Conservation (phyloP, 2,113 vertebrate species). For the Aplodontia rufa region DNA sequence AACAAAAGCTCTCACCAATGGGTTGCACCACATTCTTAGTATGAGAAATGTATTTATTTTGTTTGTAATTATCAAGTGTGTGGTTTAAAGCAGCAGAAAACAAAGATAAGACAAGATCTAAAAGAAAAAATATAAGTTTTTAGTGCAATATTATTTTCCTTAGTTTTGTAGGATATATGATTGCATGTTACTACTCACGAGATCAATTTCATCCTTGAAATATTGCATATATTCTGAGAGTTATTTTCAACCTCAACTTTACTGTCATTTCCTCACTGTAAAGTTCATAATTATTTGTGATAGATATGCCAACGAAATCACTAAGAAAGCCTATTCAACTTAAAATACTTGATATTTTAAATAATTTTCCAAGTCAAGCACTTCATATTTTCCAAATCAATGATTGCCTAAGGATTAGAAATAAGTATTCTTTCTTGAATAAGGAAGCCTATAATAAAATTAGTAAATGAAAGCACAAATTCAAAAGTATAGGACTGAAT, state of each 20-base stretch:
- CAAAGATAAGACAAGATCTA: background rate
- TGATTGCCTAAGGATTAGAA: slow-evolving; percentile 32
- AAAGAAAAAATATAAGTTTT: background rate
- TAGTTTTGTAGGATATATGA: background rate
- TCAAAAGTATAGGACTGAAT: fast-evolving
- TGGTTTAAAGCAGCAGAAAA: background rate
- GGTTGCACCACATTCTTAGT: background rate
- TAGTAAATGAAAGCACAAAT: background rate
- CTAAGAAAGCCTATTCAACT: slow-evolving; percentile 28
- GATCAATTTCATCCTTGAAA: background rate
- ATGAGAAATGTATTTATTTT: background rate
- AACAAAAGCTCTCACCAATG: background rate
- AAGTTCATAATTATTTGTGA: slow-evolving; percentile 11
- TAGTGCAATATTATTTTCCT: background rate
- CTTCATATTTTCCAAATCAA: slow-evolving; percentile 59
- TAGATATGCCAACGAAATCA: background rate
- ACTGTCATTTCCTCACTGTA: background rate
- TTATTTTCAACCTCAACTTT: background rate
- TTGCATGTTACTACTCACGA: background rate
- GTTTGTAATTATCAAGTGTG: background rate
- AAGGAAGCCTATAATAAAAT: background rate
- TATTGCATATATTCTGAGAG: background rate
- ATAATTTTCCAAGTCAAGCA: slow-evolving; percentile 2
- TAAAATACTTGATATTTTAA: slow-evolving; percentile 22
- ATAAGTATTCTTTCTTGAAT: background rate